Evolutionary conservation across 1,140 invertebrate species (phyloP), one percentile per base, ranked within the genome.

Genomic region (Brachionus calyciflorus): DNA sequence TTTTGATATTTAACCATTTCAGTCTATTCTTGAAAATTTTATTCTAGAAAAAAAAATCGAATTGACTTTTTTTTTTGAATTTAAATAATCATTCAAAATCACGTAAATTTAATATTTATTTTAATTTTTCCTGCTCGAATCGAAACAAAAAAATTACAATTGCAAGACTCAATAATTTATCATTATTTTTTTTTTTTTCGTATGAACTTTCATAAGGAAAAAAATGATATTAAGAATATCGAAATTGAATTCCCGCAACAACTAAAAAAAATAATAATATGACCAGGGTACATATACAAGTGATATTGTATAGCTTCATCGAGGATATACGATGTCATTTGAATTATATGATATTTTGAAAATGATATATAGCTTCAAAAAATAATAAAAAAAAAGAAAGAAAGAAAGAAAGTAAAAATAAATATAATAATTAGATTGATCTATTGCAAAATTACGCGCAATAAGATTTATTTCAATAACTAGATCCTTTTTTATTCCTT

Each of bases 81-180:
- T 37, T 37, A 37, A n/a, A 55, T 60, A 60, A 60, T 60, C 30
- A 41, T 19, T 37, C 17, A 33, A 37, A 60, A 60, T 60, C 55
- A 60, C 55, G 55, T 60, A 60, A 37, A 60, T 17, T 19, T 60
- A 60, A 60, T 60, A 60, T 60, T 60, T 60, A 60, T 55, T 55
- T 55, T 28, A 28, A 28, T 9, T 2, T 55, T 55, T 55, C 53
- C 53, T 55, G 53, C n/a, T n/a, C n/a, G n/a, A n/a, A n/a, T n/a
- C n/a, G n/a, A n/a, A n/a, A n/a, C n/a, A n/a, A n/a, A n/a, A n/a
- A n/a, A n/a, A n/a, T n/a, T n/a, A n/a, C n/a, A n/a, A n/a, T n/a
- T n/a, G n/a, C n/a, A 37, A 9, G 55, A 9, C 30, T 10, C 37
- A 40, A 33, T 60, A 26, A 60, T 60, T 60, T 60, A 60, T 60